phyloP scores from a whole-genome alignment of 2,113 vertebrate genomes.

The Sprattus sprattus region DNA sequence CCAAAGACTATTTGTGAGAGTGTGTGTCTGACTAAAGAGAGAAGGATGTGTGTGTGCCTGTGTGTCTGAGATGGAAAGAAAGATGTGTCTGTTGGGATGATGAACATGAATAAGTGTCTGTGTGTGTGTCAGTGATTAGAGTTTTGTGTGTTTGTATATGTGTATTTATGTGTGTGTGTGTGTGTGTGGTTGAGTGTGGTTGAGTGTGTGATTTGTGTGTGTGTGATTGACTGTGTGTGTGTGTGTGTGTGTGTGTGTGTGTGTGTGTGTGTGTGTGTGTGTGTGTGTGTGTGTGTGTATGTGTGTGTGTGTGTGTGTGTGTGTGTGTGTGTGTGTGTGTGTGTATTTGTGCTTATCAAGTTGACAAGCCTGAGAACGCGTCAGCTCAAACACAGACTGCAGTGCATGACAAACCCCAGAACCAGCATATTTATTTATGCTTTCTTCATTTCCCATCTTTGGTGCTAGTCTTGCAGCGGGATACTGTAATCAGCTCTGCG shows the following conservation, averaged over 20 bases:
- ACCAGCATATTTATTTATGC: neutral
- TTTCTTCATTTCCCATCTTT: neutral
- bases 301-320: neutral
- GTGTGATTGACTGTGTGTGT: too few species aligned
- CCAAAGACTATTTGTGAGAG: constrained; percentile 23
- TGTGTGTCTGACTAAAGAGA: neutral
- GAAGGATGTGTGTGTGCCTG: neutral
- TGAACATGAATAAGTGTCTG: too few species aligned
- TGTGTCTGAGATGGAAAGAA: too few species aligned
- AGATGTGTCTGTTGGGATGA: too few species aligned
- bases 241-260: neutral
- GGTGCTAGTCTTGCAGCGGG: neutral
- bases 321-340: neutral
- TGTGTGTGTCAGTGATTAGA: too few species aligned
- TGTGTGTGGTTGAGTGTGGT: neutral
- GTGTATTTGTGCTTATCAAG: neutral
- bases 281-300: neutral
- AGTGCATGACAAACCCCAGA: neutral
- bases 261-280: neutral
- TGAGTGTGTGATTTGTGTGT: neutral
- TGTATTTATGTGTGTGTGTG: neutral
- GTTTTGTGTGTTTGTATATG: too few species aligned
- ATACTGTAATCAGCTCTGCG: constrained; percentile 51
- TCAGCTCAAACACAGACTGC: neutral
- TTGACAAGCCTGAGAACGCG: neutral